Conservation (phyloP, 2,888 invertebrate genomes). For the Balanococcus diminutus region DNA sequence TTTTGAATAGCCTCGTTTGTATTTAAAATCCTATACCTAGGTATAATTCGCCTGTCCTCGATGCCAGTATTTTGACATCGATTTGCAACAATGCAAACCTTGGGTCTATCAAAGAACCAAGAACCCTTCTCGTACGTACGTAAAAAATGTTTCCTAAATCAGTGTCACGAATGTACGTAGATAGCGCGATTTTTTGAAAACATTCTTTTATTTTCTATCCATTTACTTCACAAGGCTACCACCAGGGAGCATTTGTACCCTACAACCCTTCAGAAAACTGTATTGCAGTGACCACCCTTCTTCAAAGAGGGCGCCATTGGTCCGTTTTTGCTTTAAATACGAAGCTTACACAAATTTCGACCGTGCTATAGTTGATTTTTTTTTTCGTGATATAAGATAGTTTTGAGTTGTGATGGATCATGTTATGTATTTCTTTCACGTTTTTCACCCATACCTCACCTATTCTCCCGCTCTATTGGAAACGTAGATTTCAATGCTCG, state of each 20-base stretch:
- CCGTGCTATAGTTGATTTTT: neutral
- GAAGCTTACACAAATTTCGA: neutral
- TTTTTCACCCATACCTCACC: no score
- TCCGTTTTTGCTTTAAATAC: neutral
- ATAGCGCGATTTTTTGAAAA: neutral
- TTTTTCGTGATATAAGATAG: neutral
- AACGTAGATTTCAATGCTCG: no score
- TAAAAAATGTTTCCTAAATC: neutral
- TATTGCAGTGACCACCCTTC: neutral
- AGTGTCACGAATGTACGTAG: neutral
- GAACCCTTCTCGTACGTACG: neutral
- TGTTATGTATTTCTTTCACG: neutral
- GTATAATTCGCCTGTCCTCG: no score
- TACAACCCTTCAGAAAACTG: neutral
- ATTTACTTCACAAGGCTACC: neutral
- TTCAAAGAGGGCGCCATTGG: neutral
- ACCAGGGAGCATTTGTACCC: neutral
- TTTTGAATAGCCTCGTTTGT: no score
- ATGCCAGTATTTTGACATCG: no score
- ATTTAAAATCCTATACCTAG: no score
- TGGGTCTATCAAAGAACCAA: no score
- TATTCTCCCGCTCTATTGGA: no score
- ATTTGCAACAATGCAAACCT: no score
- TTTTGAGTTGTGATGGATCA: neutral
- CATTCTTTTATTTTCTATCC: neutral